Percentiles rank a stretch among this genome's conserved stretches.
Evolutionary conservation across 2,888 invertebrate genomes (phyloP).

Genomic region (Therioaphis trifolii): DNA sequence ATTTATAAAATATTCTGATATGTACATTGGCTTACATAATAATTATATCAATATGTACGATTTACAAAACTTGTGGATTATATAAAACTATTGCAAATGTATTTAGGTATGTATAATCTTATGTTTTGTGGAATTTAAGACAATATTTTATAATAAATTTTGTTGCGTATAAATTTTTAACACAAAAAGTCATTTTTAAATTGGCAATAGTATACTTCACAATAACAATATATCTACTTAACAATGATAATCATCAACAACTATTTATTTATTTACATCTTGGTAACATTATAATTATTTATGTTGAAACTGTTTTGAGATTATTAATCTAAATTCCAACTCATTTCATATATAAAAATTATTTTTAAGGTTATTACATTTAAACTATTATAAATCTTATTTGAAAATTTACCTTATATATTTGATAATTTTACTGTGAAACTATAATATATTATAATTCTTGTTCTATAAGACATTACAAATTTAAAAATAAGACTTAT

Average conservation of each 20-base stretch:
- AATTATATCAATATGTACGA: slow-evolving; percentile 30
- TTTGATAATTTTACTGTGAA: slow-evolving; percentile 17
- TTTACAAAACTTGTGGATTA: slow-evolving; percentile 21
- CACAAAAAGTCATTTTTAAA: slow-evolving; percentile 32
- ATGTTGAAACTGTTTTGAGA: slow-evolving; percentile 24
- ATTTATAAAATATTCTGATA: slow-evolving; percentile 52
- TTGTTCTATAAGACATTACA: too few species aligned
- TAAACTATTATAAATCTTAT: neutral
- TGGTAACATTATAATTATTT: slow-evolving; percentile 24
- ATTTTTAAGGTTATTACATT: neutral
- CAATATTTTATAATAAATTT: slow-evolving; percentile 1
- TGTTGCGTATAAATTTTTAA: neutral
- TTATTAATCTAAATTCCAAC: neutral
- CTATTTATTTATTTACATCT: slow-evolving; percentile 44
- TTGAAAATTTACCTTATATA: neutral
- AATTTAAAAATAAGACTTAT: neutral
- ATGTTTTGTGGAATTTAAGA: slow-evolving; percentile 8
- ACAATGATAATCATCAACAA: slow-evolving; percentile 25
- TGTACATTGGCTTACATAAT: slow-evolving; percentile 47
- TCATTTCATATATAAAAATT: neutral
- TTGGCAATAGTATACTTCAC: neutral
- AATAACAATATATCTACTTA: slow-evolving; percentile 27
- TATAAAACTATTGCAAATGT: slow-evolving; percentile 48
- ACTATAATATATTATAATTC: neutral
- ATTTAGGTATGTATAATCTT: neutral